Evolutionary conservation across 2,797 vertebrate species (phyloP), one percentile per base, ranked within the genome.

Genomic region (Dendrocincla fuliginosa): DNA sequence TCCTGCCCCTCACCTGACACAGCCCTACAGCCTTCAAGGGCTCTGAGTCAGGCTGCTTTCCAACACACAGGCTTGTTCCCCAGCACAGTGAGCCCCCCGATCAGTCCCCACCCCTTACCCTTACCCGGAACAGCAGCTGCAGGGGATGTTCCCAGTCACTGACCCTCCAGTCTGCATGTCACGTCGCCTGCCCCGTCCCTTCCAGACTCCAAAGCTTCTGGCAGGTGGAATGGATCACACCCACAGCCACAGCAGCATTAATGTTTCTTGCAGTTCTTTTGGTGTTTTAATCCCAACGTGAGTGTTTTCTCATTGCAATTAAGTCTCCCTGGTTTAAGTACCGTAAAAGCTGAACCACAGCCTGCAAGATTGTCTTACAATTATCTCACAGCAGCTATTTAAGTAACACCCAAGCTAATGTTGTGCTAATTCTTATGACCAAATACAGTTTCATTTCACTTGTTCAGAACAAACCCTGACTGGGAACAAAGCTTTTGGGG

Each of bases 391-490:
- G 90, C 96, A 96, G 92, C 96, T 71, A 89, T 59, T 93, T 96
- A 91, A 89, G 53, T 85, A 97, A 97, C 96, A 95, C 64, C 90
- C 83, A 95, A 94, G 95, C 94, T 93, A 82, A 87, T 85, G 91
- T 90, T 69, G 12, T 73, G 56, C 87, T 97, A 97, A 97, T 97
- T 97, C 94, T 95, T 93, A 68, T 79, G 82, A 94, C 87, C 73
- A 91, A 90, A 97, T 77, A 88, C 63, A 95, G 89, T 97, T 96
- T 97, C 94, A 93, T 97, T 97, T 97, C 83, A 84, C 89, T 96
- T 96, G 96, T 95, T 96, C 85, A 87, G 93, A 97, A 96, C 93
- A 97, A 97, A 97, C 96, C 17, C 82, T 68, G 94, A 94, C 94
- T 83, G 93, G 1, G 63, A 97, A 94, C 91, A 95, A 96, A 96